Conservation (phyloP, 2,113 vertebrate species). For the Microtus oregoni region DNA sequence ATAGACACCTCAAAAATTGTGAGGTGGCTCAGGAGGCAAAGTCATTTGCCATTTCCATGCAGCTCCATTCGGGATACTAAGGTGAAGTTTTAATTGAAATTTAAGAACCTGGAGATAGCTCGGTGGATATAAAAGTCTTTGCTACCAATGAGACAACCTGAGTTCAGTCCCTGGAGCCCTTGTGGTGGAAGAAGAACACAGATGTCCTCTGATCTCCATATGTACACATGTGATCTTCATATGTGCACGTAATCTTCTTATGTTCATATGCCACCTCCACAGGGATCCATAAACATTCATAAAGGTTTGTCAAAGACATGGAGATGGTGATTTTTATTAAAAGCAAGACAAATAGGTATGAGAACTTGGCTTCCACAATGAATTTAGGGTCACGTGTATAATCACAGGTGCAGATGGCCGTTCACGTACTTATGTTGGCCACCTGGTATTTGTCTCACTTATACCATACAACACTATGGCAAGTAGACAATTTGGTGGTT, state of each 20-base stretch:
- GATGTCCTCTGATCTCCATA: background rate
- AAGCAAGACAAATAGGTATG: background rate
- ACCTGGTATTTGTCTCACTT: conserved; percentile 1
- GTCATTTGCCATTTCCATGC: background rate
- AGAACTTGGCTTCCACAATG: background rate
- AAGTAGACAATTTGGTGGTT: background rate
- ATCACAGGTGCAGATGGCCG: background rate
- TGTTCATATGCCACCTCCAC: no score
- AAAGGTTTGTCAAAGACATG: background rate
- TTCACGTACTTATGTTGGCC: conserved; percentile 22
- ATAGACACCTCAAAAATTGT: background rate
- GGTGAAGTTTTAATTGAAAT: background rate
- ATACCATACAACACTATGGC: background rate
- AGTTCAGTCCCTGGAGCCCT: background rate
- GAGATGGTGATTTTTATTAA: background rate
- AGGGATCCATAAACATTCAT: no score
- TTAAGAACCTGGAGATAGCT: background rate
- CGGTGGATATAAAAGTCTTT: no score
- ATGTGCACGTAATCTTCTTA: background rate
- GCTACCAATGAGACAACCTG: background rate
- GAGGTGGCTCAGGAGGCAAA: background rate
- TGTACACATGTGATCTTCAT: background rate
- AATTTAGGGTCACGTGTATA: background rate
- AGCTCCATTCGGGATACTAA: background rate
- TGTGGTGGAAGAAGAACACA: background rate